Evolutionary conservation across 2,113 vertebrate genomes (phyloP).

Genomic region (Plectropomus leopardus): DNA sequence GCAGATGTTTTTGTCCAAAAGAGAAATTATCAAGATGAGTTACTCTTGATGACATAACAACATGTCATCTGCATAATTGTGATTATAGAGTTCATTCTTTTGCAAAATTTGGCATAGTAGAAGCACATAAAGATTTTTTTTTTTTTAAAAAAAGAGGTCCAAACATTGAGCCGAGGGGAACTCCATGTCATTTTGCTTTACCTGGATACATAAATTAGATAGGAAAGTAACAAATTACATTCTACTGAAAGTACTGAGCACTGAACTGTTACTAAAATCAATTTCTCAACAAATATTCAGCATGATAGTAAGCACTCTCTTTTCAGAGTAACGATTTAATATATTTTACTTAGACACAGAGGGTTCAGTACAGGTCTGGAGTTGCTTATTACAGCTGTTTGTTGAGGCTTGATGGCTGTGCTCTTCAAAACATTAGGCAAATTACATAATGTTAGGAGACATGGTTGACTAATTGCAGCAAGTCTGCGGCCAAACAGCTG

Average conservation of each 20-base stretch:
- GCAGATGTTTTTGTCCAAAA: no score
- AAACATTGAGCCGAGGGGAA: conserved; percentile 3
- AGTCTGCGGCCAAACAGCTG: conserved; percentile 15
- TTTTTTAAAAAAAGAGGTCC: not conserved
- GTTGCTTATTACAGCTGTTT: conserved; percentile 5
- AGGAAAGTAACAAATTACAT: no score
- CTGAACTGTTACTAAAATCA: no score
- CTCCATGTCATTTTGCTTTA: not conserved
- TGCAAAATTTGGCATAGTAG: not conserved
- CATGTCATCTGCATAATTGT: not conserved
- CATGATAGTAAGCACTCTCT: not conserved
- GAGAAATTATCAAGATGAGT: not conserved
- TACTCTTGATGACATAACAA: not conserved
- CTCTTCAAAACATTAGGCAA: not conserved
- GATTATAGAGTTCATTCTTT: not conserved
- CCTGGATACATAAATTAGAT: not conserved
- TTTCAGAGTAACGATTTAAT: not conserved
- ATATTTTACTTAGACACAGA: not conserved
- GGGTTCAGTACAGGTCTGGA: not conserved
- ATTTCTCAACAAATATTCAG: not conserved
- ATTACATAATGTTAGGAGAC: not conserved
- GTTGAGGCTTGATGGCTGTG: not conserved
- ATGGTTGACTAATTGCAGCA: not conserved
- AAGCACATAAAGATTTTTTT: not conserved
- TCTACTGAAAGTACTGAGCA: no score